A percentile compares a stretch with the other conserved stretches of the same genome.
Evolutionary conservation across 2,888 invertebrate genomes (phyloP).

Genomic region (Heliconius erato): DNA sequence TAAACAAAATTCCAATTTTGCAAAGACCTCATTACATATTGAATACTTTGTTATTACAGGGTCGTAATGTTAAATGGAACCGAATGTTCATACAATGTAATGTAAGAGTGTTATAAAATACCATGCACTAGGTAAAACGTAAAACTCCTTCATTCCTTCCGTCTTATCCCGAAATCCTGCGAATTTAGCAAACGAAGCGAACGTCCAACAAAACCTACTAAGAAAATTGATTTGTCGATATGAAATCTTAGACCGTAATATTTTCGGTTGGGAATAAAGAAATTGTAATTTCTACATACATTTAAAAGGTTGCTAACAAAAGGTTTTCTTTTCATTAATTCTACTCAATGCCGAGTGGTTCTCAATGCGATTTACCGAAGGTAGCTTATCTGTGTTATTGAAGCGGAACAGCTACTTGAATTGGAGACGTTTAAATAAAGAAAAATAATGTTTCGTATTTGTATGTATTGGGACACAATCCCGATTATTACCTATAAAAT

Average conservation of each 20-base stretch:
- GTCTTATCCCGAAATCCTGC: slow-evolving; percentile 13
- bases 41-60: slow-evolving; percentile 3
- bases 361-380: slow-evolving; percentile 23
- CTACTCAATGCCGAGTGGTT: neutral
- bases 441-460: neutral
- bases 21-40: neutral
- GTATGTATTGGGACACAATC: neutral
- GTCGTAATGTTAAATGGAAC: slow-evolving; percentile 20
- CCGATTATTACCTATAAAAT: neutral
- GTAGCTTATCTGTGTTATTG: slow-evolving; percentile 30
- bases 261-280: slow-evolving; percentile 17
- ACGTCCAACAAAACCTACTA: slow-evolving; percentile 12
- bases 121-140: slow-evolving; percentile 2
- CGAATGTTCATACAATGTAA: slow-evolving; percentile 7
- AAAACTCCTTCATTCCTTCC: slow-evolving; percentile 22
- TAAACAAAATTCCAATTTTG: neutral
- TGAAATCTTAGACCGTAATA: slow-evolving; percentile 17
- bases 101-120: slow-evolving; percentile 14
- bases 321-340: slow-evolving; percentile 34
- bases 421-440: slow-evolving; percentile 5
- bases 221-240: slow-evolving; percentile 31
- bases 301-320: slow-evolving; percentile 17
- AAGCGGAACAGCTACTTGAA: slow-evolving; percentile 19
- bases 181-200: slow-evolving; percentile 27
- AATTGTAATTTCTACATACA: slow-evolving; percentile 28